phyloP scores from a whole-genome alignment of 2,888 invertebrate species.

The Limnephilus auricula region DNA sequence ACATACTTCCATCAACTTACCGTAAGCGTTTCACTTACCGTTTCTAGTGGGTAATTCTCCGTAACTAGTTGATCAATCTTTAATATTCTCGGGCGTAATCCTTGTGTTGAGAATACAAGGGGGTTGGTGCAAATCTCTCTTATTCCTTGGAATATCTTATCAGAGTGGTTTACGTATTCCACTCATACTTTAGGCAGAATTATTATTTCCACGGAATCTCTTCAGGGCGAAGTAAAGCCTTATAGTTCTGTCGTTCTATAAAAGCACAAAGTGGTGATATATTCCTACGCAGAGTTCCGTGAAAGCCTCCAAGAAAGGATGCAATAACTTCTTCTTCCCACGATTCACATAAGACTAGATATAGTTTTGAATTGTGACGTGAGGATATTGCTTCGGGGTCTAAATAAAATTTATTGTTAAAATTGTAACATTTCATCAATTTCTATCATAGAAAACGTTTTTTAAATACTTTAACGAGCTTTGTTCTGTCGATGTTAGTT shows the following conservation, averaged over 20 bases:
- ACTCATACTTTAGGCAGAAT: not conserved
- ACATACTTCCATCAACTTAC: not conserved
- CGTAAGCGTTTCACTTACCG: no score
- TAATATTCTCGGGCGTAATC: not conserved
- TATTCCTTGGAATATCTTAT: not conserved
- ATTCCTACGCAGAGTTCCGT: not conserved
- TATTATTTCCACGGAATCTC: not conserved
- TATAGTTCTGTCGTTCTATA: not conserved
- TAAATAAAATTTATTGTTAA: not conserved
- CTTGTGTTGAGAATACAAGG: not conserved
- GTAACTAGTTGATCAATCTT: not conserved
- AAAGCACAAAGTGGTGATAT: not conserved
- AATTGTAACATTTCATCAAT: not conserved
- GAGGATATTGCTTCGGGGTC: not conserved
- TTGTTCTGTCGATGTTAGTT: not conserved
- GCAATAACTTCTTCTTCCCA: not conserved
- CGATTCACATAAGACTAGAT: not conserved
- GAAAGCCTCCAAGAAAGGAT: conserved; percentile 2
- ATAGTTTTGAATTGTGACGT: not conserved
- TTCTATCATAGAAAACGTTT: not conserved
- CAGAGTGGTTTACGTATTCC: not conserved
- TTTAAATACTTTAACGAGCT: not conserved
- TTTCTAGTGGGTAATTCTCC: not conserved
- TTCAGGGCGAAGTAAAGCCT: not conserved
- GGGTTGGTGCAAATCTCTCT: not conserved